These are phyloP conservation scores for Corythornis madagascariensis DNA, from an alignment of 2,113 vertebrate species.

Conservation along the genomic window DNA sequence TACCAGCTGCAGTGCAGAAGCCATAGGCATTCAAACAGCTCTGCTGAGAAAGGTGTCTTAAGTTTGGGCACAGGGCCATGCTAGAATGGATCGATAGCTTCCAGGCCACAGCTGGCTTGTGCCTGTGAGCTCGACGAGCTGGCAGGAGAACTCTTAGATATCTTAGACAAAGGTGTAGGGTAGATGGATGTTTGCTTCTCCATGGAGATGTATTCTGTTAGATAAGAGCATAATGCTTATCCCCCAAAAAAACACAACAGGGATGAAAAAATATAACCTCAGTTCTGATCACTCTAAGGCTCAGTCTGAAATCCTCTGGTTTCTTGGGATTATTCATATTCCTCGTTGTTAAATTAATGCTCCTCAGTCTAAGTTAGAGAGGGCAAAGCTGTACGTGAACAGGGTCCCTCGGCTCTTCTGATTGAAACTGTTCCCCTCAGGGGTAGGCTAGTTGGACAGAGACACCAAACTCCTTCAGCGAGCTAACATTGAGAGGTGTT, in stretches of 20 bases:
- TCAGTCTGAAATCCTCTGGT: not conserved
- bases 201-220: not conserved
- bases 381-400: not conserved
- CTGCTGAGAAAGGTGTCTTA: not conserved
- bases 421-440: not conserved
- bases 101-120: constrained; percentile 13
- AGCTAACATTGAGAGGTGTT: not conserved
- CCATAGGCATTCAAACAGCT: not conserved
- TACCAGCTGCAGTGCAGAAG: not conserved
- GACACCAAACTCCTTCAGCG: not conserved
- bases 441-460: not conserved
- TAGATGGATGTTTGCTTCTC: not conserved
- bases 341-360: not conserved
- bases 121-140: not conserved
- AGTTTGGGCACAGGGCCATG: not conserved
- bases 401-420: not conserved
- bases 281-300: not conserved
- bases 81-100: not conserved
- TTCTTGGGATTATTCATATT: not conserved
- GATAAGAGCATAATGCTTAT: not conserved
- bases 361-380: not conserved
- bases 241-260: not conserved
- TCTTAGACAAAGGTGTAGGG: not conserved
- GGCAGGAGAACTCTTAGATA: not conserved
- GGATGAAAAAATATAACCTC: not conserved